Evolutionary conservation across 2,888 invertebrate species (phyloP).

Genomic region (Andricus curvator): DNA sequence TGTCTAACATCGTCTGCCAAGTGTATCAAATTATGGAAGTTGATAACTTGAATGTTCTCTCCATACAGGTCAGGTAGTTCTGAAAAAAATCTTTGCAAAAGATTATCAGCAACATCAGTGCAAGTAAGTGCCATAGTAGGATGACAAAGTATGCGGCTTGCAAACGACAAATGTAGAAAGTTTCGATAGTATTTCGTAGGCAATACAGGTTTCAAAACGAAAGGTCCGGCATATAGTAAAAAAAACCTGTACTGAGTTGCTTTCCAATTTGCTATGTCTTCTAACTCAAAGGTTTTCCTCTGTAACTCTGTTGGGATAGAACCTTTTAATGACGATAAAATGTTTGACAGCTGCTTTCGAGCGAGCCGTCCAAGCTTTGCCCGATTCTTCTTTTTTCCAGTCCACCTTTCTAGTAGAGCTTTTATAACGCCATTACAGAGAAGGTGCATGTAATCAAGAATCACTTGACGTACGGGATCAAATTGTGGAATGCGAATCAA

Average conservation of each 20-base stretch:
- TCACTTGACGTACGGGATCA: conserved; percentile 42
- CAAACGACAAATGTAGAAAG: conserved; percentile 43
- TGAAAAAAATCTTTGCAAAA: conserved; percentile 45
- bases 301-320: conserved; percentile 52
- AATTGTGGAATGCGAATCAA: conserved; percentile 41
- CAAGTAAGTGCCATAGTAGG: conserved; percentile 19
- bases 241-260: conserved; percentile 54
- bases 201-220: conserved; percentile 40
- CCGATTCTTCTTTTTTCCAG: conserved; percentile 10
- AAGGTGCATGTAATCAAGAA: conserved; percentile 47
- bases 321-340: conserved; percentile 10
- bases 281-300: conserved; percentile 47
- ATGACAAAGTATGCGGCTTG: conserved; percentile 49
- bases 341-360: background rate
- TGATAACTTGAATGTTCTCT: conserved; percentile 45
- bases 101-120: conserved; percentile 40
- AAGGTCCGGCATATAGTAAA: conserved; percentile 46
- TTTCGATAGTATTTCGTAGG: conserved; percentile 43
- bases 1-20: conserved; percentile 50
- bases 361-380: conserved; percentile 31
- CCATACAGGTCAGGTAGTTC: conserved; percentile 47
- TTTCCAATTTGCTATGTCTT: conserved; percentile 49
- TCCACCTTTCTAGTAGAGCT: conserved; percentile 43
- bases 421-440: conserved; percentile 44
- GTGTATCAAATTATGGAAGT: conserved; percentile 51